A percentile compares a stretch with the other conserved stretches of the same genome.
phyloP scores from a whole-genome alignment of 2,888 invertebrate genomes.

The Amaurobius ferox region DNA sequence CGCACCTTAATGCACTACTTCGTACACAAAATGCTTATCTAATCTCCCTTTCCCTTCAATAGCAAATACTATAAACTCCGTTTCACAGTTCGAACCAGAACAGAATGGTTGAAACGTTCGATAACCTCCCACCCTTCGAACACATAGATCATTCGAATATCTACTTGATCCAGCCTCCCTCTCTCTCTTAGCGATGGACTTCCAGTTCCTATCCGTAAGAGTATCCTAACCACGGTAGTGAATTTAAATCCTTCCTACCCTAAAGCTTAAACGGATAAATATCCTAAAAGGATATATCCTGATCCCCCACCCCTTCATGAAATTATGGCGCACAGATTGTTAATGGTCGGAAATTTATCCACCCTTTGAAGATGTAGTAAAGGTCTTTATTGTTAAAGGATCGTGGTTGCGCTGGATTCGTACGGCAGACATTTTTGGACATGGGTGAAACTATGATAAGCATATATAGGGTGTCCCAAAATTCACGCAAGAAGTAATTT shows the following conservation, averaged over 20 bases:
- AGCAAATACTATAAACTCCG: too few relatives aligned
- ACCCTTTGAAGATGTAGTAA: conserved; percentile 58
- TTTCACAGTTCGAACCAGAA: too few relatives aligned
- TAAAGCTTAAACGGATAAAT: conserved; percentile 21
- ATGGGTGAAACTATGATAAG: too few relatives aligned
- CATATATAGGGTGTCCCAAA: too few relatives aligned
- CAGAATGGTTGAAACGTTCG: neutral
- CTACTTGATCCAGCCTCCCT: neutral
- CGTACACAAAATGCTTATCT: too few relatives aligned
- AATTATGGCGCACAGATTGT: conserved; percentile 71
- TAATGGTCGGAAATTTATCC: conserved; percentile 70
- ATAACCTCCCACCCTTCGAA: neutral
- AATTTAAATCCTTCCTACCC: conserved; percentile 56
- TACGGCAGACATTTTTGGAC: conserved; percentile 41
- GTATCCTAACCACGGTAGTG: conserved; percentile 6
- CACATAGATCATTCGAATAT: conserved; percentile 1
- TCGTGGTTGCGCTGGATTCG: neutral
- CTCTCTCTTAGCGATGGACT: neutral
- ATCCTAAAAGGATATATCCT: conserved; percentile 36
- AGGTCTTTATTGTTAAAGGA: conserved; percentile 58
- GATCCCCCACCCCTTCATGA: conserved; percentile 21
- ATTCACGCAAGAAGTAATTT: too few relatives aligned
- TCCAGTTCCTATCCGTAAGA: neutral
- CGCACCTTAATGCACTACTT: too few relatives aligned
- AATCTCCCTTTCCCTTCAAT: too few relatives aligned